Evolutionary conservation across 2,113 vertebrate species (phyloP).

Genomic region (Dendrocopos noguchii): DNA sequence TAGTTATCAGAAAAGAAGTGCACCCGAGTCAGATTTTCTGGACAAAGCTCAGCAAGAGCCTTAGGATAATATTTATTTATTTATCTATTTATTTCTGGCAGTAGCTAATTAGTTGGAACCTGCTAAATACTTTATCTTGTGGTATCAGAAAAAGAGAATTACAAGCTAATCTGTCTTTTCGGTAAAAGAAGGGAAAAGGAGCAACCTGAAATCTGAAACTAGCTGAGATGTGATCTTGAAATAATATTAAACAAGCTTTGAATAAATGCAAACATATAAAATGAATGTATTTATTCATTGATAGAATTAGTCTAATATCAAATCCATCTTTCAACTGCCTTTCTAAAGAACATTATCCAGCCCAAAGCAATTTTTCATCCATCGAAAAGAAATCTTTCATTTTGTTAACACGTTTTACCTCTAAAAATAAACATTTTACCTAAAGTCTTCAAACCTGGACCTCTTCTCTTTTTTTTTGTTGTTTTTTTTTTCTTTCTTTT

Average conservation of each 20-base stretch:
- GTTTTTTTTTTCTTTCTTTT: neutral
- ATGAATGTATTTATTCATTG: neutral
- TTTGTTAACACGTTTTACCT: neutral
- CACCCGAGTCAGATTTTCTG: neutral
- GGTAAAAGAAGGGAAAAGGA: neutral
- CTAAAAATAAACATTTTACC: neutral
- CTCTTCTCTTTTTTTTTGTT: neutral
- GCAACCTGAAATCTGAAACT: neutral
- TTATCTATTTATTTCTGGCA: neutral
- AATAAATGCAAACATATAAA: neutral
- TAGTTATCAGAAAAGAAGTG: neutral
- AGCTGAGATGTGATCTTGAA: neutral
- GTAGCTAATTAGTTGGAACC: neutral
- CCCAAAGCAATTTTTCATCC: neutral
- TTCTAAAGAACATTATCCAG: neutral
- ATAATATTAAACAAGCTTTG: neutral
- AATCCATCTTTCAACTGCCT: neutral
- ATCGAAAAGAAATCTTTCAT: neutral
- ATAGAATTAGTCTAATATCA: neutral
- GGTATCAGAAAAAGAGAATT: neutral
- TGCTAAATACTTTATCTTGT: neutral
- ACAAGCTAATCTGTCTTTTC: neutral
- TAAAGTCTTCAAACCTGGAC: neutral
- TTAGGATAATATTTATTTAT: neutral
- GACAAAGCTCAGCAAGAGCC: neutral